These are phyloP conservation scores for Poeciliopsis gracilis DNA, from an alignment of 2,797 vertebrate species.

Conservation along the genomic window DNA sequence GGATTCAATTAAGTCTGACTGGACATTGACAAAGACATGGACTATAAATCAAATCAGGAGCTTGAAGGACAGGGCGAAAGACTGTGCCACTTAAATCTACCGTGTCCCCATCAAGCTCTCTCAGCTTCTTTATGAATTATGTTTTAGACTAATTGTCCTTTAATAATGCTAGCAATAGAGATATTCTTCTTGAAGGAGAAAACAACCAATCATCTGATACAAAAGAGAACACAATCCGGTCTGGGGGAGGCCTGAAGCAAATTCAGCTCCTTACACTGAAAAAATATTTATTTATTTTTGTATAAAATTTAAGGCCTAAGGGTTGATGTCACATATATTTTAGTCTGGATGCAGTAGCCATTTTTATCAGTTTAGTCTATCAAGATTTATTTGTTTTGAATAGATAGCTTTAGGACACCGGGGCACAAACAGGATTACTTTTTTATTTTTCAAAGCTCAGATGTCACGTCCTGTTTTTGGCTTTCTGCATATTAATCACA, in stretches of 20 bases:
- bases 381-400: conserved; percentile 14
- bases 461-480: not conserved
- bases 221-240: not conserved
- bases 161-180: not conserved
- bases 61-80: conserved; percentile 31
- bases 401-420: not conserved
- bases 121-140: conserved; percentile 22
- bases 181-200: conserved; percentile 1
- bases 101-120: conserved; percentile 37
- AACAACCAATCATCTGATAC: not conserved
- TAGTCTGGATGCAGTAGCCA: not conserved
- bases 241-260: not conserved
- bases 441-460: conserved; percentile 1
- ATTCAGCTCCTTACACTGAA: not conserved
- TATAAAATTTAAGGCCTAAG: conserved; percentile 34
- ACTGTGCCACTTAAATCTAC: conserved; percentile 24
- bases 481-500: not conserved
- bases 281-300: conserved; percentile 9
- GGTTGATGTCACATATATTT: conserved; percentile 31
- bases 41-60: conserved; percentile 64
- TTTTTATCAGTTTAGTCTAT: conserved; percentile 6
- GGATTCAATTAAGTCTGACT: conserved; percentile 58
- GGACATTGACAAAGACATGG: conserved; percentile 45
- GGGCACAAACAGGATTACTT: not conserved
- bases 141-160: conserved; percentile 21